Evolutionary conservation across 2,113 vertebrate genomes (phyloP).

Genomic region (Tauraco erythrolophus): DNA sequence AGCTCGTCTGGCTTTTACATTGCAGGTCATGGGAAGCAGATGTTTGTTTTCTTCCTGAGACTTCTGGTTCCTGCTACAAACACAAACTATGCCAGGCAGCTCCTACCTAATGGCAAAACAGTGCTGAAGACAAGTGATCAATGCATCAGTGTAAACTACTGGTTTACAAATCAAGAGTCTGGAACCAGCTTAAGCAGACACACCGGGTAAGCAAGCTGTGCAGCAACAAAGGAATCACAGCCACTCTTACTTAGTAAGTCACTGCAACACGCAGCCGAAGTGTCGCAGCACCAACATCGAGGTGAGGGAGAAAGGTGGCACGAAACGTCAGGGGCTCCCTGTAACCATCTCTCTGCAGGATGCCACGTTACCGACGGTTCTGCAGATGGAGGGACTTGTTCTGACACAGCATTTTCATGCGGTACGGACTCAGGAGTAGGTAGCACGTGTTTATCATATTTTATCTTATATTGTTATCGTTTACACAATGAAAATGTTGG

Average conservation of each 20-base stretch:
- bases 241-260: background rate
- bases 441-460: rapidly evolving
- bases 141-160: background rate
- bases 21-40: background rate
- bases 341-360: background rate
- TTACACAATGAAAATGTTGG: background rate
- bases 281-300: no score
- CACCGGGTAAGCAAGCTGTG: background rate
- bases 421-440: background rate
- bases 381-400: background rate
- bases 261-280: background rate
- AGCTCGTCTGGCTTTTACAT: background rate
- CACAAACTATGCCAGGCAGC: background rate
- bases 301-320: background rate
- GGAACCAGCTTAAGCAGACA: background rate
- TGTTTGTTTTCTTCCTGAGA: conserved; percentile 17
- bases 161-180: background rate
- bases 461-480: background rate
- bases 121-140: background rate
- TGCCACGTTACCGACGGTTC: rapidly evolving
- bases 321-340: background rate
- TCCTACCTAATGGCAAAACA: background rate
- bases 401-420: background rate
- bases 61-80: background rate
- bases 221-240: background rate